These are phyloP conservation scores for Bellardia bayeri DNA, from an alignment of 2,888 invertebrate genomes.

Conservation along the genomic window DNA sequence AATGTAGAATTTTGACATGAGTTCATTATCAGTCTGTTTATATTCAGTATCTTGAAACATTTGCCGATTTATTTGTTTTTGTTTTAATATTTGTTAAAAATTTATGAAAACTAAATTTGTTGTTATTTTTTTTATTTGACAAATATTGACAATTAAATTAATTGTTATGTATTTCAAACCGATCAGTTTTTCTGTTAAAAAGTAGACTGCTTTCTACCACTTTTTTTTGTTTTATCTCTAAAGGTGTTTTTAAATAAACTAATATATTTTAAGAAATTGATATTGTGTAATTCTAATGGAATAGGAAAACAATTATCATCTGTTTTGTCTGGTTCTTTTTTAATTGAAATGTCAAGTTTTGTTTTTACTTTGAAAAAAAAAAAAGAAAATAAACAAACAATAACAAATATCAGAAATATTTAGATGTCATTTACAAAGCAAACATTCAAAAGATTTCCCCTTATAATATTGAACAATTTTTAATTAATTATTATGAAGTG, in stretches of 20 bases:
- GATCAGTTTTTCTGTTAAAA: background rate
- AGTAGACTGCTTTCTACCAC: background rate
- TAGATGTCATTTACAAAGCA: background rate
- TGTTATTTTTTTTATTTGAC: conserved; percentile 26
- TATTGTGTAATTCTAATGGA: background rate
- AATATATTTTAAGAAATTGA: conserved; percentile 25
- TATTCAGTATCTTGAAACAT: too few species aligned
- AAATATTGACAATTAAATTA: conserved; percentile 40
- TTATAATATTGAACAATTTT: background rate
- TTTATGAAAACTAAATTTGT: background rate
- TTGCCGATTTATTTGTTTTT: conserved; percentile 1
- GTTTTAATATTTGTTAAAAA: background rate
- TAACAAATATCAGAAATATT: conserved; percentile 1
- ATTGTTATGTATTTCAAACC: background rate
- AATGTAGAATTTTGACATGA: background rate
- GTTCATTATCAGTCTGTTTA: too few species aligned
- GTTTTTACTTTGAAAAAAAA: conserved; percentile 15
- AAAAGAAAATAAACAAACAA: conserved; percentile 8
- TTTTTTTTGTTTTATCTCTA: background rate
- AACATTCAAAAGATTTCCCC: background rate
- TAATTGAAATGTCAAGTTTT: conserved; percentile 35
- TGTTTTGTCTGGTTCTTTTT: background rate
- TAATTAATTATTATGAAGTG: conserved; percentile 40
- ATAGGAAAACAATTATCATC: conserved; percentile 7
- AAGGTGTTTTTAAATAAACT: background rate